A percentile compares a stretch with the other conserved stretches of the same genome.
Conservation (phyloP, 2,888 invertebrate species). For the Trachelus iudaicus region DNA sequence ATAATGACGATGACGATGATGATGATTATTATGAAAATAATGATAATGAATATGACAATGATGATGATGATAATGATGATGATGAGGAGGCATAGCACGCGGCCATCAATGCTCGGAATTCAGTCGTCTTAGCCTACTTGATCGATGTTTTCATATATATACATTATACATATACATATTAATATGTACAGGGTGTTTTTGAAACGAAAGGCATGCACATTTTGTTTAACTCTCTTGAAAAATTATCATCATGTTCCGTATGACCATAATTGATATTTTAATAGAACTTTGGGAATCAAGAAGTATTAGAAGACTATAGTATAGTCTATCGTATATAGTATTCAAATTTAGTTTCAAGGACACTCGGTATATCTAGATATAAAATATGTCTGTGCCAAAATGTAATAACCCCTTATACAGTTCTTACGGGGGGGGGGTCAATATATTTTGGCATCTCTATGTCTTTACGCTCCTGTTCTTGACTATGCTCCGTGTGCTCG, state of each 20-base stretch:
- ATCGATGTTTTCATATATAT: conserved; percentile 31
- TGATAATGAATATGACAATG: too few relatives aligned
- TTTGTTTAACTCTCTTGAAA: not conserved
- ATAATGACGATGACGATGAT: not conserved
- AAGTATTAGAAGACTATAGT: not conserved
- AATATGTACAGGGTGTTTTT: not conserved
- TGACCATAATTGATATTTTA: too few relatives aligned
- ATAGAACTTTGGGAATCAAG: too few relatives aligned
- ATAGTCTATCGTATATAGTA: not conserved
- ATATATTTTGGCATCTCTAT: conserved; percentile 25
- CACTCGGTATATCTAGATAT: not conserved
- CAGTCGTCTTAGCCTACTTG: conserved; percentile 42
- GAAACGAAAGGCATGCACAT: not conserved
- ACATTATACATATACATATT: conserved; percentile 26
- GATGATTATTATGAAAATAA: not conserved
- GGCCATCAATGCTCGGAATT: conserved; percentile 49
- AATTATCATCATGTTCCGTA: not conserved
- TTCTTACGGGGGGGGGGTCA: conserved; percentile 9
- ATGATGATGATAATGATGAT: not conserved
- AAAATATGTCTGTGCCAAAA: not conserved
- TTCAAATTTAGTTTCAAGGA: not conserved
- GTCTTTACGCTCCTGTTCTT: conserved; percentile 32
- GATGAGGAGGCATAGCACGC: conserved; percentile 57
- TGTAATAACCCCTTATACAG: not conserved
- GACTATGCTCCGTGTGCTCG: conserved; percentile 43